A percentile compares a stretch with the other conserved stretches of the same genome.
phyloP scores from a whole-genome alignment of 2,113 vertebrate species.

The Tetraodon nigroviridis region DNA sequence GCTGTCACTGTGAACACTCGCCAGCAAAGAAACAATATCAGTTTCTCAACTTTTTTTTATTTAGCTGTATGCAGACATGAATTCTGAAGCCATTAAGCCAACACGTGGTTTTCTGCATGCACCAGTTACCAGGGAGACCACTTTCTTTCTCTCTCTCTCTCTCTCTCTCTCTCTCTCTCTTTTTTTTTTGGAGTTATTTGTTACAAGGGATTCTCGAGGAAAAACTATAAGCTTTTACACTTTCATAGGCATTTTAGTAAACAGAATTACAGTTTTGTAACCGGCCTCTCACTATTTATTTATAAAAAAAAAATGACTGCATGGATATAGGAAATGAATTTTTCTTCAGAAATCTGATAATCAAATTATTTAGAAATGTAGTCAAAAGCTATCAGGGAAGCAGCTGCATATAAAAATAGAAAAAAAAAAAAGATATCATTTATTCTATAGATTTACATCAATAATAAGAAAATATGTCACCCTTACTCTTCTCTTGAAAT shows the following conservation, averaged over 20 bases:
- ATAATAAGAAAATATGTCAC: slow-evolving; percentile 28
- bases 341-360: slow-evolving; percentile 58
- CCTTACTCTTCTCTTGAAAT: slow-evolving; percentile 49
- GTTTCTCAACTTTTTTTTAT: slow-evolving; percentile 18
- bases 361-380: slow-evolving; percentile 49
- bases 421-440: slow-evolving; percentile 46
- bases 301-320: slow-evolving; percentile 30
- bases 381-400: slow-evolving; percentile 67
- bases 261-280: slow-evolving; percentile 11
- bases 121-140: slow-evolving; percentile 28
- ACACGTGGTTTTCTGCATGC: slow-evolving; percentile 39
- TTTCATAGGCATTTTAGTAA: too few relatives aligned
- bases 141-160: slow-evolving; percentile 13
- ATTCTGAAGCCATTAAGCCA: slow-evolving; percentile 41
- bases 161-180: slow-evolving; percentile 6
- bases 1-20: slow-evolving; percentile 44
- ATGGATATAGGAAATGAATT: slow-evolving; percentile 55
- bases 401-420: slow-evolving; percentile 34
- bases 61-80: slow-evolving; percentile 34
- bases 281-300: slow-evolving; percentile 30
- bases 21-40: slow-evolving; percentile 20
- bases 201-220: not conserved
- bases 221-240: slow-evolving; percentile 8
- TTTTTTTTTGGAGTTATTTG: slow-evolving; percentile 12
- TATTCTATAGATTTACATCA: slow-evolving; percentile 36